Conservation (phyloP, 2,888 invertebrate species). For the Drosophila nigricruria region DNA sequence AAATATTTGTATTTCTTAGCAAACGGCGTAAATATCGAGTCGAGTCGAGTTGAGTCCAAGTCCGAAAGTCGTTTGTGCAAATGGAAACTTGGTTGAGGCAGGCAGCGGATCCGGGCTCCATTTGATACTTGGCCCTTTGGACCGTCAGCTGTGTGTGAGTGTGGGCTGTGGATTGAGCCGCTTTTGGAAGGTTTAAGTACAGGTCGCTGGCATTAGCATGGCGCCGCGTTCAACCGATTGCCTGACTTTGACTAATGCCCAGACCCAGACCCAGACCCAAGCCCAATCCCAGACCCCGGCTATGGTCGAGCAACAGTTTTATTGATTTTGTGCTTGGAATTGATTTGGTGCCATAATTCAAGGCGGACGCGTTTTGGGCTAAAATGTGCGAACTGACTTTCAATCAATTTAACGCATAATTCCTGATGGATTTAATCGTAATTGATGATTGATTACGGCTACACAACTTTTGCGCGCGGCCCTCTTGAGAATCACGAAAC, state of each 20-base stretch:
- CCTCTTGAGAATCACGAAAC: conserved; percentile 16
- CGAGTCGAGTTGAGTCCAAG: conserved; percentile 26
- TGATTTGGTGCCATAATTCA: conserved; percentile 76
- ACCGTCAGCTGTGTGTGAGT: conserved; percentile 18
- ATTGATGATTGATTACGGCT: conserved; percentile 84
- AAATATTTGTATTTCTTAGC: conserved; percentile 68
- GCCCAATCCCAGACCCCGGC: conserved; percentile 4
- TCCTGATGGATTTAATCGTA: conserved; percentile 84
- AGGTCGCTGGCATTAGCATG: conserved; percentile 33
- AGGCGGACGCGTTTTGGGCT: conserved; percentile 33
- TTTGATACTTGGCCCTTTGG: conserved; percentile 3
- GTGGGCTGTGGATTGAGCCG: conserved; percentile 52
- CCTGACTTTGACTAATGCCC: conserved; percentile 65
- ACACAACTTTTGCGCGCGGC: conserved; percentile 45
- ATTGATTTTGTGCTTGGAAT: conserved; percentile 71
- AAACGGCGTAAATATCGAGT: conserved; percentile 42
- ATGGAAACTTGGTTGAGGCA: conserved; percentile 3
- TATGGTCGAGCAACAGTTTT: conserved; percentile 59
- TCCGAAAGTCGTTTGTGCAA: conserved; percentile 33
- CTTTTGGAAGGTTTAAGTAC: conserved; percentile 51
- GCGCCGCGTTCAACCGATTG: conserved; percentile 24
- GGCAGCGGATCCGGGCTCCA: conserved; percentile 2
- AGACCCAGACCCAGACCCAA: too few species aligned
- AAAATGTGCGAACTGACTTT: conserved; percentile 77
- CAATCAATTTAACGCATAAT: conserved; percentile 85